Evolutionary conservation across 2,797 vertebrate genomes (phyloP).

Genomic region (Fistularia commersonii): DNA sequence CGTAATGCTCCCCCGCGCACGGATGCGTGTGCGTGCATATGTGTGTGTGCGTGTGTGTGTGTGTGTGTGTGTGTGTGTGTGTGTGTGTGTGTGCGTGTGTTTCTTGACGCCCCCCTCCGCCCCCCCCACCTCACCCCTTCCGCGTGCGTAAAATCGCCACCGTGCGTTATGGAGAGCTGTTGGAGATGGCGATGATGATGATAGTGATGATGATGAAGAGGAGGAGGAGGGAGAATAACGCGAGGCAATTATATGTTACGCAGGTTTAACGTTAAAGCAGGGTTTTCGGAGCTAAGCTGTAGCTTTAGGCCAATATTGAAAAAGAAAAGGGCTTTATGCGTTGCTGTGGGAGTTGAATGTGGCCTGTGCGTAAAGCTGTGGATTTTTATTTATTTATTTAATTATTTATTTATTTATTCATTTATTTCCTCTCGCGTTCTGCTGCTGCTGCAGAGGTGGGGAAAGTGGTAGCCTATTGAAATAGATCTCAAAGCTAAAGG

Average conservation of each 20-base stretch:
- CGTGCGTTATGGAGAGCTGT: constrained; percentile 47
- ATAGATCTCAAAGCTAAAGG: constrained; percentile 61
- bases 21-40: neutral
- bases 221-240: constrained; percentile 26
- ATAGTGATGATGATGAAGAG: no score
- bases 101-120: no score
- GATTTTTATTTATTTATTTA: constrained; percentile 30
- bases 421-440: no score
- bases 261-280: constrained; percentile 66
- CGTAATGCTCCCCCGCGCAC: constrained; percentile 36
- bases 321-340: constrained; percentile 62
- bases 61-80: constrained; percentile 14
- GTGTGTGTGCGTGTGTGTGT: neutral
- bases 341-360: constrained; percentile 55
- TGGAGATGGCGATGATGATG: no score
- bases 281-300: constrained; percentile 64
- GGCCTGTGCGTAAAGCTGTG: constrained; percentile 60
- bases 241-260: constrained; percentile 67
- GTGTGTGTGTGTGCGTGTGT: constrained; percentile 27
- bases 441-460: constrained; percentile 64
- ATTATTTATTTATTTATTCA: no score
- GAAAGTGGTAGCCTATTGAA: constrained; percentile 68
- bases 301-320: constrained; percentile 70
- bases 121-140: no score
- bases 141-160: constrained; percentile 37